Base-by-base conservation (phyloP, 2,797 vertebrate species). In the Macrochelys suwanniensis region DNA sequence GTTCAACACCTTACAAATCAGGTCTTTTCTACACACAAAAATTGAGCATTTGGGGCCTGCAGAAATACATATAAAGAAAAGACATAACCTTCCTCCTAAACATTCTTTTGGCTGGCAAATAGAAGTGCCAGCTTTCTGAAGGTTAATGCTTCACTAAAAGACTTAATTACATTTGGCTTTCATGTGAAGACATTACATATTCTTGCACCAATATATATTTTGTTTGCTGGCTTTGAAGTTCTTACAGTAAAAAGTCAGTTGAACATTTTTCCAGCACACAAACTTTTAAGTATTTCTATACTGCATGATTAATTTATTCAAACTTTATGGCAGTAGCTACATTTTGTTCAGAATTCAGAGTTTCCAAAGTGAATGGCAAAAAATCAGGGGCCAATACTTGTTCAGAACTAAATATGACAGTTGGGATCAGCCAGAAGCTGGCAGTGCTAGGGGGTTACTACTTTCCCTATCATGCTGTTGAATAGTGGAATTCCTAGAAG, bases 401-500 rank as follows among this genome's bases (percentile, higher is more conserved):
- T 76, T 45, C 88, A 78, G 0, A 95, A 85, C 16, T 90, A 90
- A 94, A 84, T 13, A 53, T 91, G 84, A 90, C n/a, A 37, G 8
- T 23, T 68, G 65, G n/a, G 19, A 68, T 68, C 61, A 68, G 33
- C 33, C 93, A 94, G 80, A 74, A 86, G 19, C 68, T 94, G 91
- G 92, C 91, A 92, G 37, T 3, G 42, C 10, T 81, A 86, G 17
- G 95, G 95, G 94, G 89, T 33, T 88, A 61, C 31, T 61, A 61
- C 59, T 33, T 61, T 61, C 15, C 31, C 28, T 33, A 33, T 13
- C 59, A 16, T 61, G 59, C 84, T 94, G 85, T 51, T 92, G 89
- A 31, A 6, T 61, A 6, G 78, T 95, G 88, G 84, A 57, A 76
- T 92, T 97, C 94, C 92, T 95, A 94, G 74, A 89, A 92, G 91